phyloP scores from a whole-genome alignment of 2,888 invertebrate species.

The Dasysyrphus albostriatus region DNA sequence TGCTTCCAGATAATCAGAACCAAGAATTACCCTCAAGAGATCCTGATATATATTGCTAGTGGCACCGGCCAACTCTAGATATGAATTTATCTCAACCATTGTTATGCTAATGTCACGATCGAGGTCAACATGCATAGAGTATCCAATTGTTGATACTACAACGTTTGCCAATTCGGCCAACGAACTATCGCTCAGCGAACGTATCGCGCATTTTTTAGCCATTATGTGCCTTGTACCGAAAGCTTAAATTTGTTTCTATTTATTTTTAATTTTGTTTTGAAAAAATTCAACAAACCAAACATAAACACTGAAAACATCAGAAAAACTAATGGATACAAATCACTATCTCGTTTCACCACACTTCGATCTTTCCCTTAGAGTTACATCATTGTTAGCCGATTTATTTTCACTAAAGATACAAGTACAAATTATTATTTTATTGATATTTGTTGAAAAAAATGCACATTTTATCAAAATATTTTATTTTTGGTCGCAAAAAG shows the following conservation, averaged over 20 bases:
- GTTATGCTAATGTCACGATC: conserved; percentile 86
- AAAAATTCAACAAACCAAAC: conserved; percentile 32
- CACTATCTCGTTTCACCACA: conserved; percentile 49
- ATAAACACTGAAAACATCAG: conserved; percentile 38
- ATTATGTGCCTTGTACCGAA: conserved; percentile 80
- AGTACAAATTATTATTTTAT: conserved; percentile 16
- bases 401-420: conserved; percentile 48
- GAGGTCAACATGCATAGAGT: conserved; percentile 85
- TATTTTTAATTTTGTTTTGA: conserved; percentile 20
- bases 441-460: conserved; percentile 24
- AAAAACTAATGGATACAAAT: conserved; percentile 8
- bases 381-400: conserved; percentile 62
- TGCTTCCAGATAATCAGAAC: conserved; percentile 88
- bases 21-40: conserved; percentile 87
- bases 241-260: conserved; percentile 1
- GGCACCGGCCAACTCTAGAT: conserved; percentile 86
- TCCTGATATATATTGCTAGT: conserved; percentile 89
- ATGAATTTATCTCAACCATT: conserved; percentile 86
- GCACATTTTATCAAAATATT: not conserved
- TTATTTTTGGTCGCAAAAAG: conserved; percentile 36
- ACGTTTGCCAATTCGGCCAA: conserved; percentile 87
- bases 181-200: conserved; percentile 86
- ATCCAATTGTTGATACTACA: conserved; percentile 86
- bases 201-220: conserved; percentile 88
- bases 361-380: conserved; percentile 16